A percentile compares a stretch with the other conserved stretches of the same genome.
These are phyloP conservation scores for Ailuropoda melanoleuca DNA, from an alignment of 2,113 vertebrate species.

Conservation along the genomic window DNA sequence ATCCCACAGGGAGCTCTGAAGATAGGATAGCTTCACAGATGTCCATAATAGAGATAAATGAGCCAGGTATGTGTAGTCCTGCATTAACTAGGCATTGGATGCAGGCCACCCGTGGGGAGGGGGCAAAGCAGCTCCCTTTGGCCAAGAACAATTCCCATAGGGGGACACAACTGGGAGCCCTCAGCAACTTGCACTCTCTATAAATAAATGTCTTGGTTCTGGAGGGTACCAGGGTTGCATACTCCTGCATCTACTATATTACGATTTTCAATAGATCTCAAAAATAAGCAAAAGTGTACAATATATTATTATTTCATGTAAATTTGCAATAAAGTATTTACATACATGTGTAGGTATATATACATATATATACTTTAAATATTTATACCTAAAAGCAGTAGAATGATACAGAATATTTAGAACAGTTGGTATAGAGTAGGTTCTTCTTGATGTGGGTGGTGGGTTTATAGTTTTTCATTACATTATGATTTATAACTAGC, in stretches of 20 bases:
- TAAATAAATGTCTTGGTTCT: neutral
- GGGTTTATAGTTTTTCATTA: neutral
- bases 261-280: neutral
- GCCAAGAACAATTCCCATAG: too few relatives aligned
- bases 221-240: neutral
- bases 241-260: neutral
- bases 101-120: neutral
- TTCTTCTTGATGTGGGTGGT: neutral
- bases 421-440: neutral
- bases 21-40: neutral
- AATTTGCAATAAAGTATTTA: neutral
- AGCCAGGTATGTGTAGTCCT: neutral
- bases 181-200: neutral
- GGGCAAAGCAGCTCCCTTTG: neutral
- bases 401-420: neutral
- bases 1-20: neutral
- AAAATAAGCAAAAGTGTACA: slow-evolving; percentile 6
- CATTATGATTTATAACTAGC: neutral
- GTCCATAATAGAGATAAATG: neutral
- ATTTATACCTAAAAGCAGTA: neutral
- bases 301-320: neutral
- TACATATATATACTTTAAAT: neutral
- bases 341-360: neutral
- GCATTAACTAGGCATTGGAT: neutral
- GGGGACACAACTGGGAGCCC: neutral